These are phyloP conservation scores for Drosophila sp. DNA, from an alignment of 1,140 invertebrate species.

Conservation along the genomic window DNA sequence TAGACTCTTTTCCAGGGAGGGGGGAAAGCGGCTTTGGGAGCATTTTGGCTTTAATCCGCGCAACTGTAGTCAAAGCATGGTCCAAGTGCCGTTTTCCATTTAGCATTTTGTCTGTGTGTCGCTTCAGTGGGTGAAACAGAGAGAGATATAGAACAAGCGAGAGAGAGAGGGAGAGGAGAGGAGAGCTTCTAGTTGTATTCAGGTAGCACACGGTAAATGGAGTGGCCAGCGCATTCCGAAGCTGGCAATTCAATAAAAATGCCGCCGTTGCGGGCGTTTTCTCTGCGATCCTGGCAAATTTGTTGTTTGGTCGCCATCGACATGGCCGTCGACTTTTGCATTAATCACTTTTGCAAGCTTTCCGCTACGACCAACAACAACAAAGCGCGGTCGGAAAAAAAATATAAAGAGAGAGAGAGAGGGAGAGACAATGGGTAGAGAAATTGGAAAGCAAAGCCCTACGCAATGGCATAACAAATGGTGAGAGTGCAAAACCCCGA, in stretches of 20 bases:
- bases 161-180: not conserved
- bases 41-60: constrained; percentile 75
- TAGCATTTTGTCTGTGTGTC: not conserved
- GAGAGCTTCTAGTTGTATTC: constrained; percentile 35
- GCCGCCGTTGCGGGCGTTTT: constrained; percentile 67
- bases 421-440: constrained; percentile 41
- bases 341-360: constrained; percentile 82
- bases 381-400: constrained; percentile 8
- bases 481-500: constrained; percentile 70
- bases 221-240: constrained; percentile 66
- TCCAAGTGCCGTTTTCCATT: constrained; percentile 24
- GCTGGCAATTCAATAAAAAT: constrained; percentile 81
- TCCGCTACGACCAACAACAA: constrained; percentile 43
- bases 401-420: constrained; percentile 28
- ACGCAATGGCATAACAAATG: constrained; percentile 75
- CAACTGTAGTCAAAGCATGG: constrained; percentile 72
- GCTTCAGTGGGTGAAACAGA: constrained; percentile 24
- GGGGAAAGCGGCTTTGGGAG: constrained; percentile 62
- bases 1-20: constrained; percentile 46
- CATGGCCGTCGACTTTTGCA: constrained; percentile 66
- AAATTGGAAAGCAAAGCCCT: constrained; percentile 64
- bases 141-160: no score
- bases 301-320: constrained; percentile 49
- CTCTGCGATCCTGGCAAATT: constrained; percentile 61
- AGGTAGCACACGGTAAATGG: constrained; percentile 58